Evolutionary conservation across 2,113 vertebrate genomes (phyloP).

Genomic region (Siphamia tubifer): DNA sequence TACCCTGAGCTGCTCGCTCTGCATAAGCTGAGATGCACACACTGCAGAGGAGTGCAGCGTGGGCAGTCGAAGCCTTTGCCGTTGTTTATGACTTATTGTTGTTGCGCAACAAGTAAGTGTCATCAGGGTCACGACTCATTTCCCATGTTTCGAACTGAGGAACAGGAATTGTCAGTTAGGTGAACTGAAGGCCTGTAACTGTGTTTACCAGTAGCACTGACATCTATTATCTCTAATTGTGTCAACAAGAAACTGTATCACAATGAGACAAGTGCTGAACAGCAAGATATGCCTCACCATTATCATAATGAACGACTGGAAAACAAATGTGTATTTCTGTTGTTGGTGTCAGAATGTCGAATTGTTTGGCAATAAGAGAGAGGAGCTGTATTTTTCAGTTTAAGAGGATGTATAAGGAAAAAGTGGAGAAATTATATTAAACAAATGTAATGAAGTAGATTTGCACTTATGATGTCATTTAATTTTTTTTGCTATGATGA

Average conservation of each 20-base stretch:
- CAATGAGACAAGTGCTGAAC: background rate
- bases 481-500: too few species aligned
- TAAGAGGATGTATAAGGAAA: too few species aligned
- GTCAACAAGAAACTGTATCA: constrained; percentile 45
- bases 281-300: background rate
- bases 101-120: constrained; percentile 43
- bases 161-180: background rate
- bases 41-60: constrained; percentile 58
- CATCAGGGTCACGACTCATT: background rate
- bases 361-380: too few species aligned
- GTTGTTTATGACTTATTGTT: constrained; percentile 49
- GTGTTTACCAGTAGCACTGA: constrained; percentile 1
- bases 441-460: too few species aligned
- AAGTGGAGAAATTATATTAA: too few species aligned
- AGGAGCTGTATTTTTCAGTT: too few species aligned
- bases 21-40: background rate
- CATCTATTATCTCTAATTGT: background rate
- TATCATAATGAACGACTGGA: background rate
- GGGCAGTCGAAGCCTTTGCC: constrained; percentile 21
- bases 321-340: too few species aligned
- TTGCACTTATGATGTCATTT: too few species aligned
- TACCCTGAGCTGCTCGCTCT: constrained; percentile 43
- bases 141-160: background rate
- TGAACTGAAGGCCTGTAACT: background rate
- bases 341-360: too few species aligned